Percentiles rank a stretch among this genome's conserved stretches.
phyloP scores from a whole-genome alignment of 2,797 vertebrate genomes.

The Bucorvus abyssinicus region DNA sequence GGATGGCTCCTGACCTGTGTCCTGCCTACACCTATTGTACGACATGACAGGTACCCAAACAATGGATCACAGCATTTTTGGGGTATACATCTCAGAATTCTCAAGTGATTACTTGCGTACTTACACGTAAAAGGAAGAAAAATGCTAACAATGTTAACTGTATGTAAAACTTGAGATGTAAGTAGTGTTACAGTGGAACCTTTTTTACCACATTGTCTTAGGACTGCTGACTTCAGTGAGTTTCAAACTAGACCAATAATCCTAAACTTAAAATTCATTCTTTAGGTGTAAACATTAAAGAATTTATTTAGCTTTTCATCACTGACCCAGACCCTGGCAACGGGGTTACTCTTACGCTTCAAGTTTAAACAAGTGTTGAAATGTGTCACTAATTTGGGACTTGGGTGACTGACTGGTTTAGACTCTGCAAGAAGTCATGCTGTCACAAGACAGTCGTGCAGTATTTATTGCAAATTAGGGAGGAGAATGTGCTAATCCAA shows the following conservation, averaged over 20 bases:
- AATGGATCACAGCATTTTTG: background rate
- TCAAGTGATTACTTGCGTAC: background rate
- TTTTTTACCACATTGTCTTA: background rate
- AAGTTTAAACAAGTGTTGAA: background rate
- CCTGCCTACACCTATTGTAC: constrained; percentile 91
- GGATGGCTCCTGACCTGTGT: constrained; percentile 97
- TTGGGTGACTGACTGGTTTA: background rate
- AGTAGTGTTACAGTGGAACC: background rate
- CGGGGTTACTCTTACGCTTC: background rate
- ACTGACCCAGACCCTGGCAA: no score
- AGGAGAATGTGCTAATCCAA: background rate
- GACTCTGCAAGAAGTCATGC: background rate
- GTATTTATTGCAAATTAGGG: background rate
- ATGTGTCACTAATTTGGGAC: background rate
- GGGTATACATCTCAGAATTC: background rate
- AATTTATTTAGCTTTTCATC: background rate
- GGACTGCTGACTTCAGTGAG: background rate
- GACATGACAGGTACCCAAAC: constrained; percentile 87
- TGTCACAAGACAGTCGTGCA: background rate
- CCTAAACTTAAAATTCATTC: background rate
- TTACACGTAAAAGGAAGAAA: background rate
- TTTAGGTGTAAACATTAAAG: background rate
- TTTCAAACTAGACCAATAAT: background rate
- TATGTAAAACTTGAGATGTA: background rate
- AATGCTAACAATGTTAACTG: background rate